Evolutionary conservation across 2,113 vertebrate genomes (phyloP).

Genomic region (Ceyx cyanopectus): DNA sequence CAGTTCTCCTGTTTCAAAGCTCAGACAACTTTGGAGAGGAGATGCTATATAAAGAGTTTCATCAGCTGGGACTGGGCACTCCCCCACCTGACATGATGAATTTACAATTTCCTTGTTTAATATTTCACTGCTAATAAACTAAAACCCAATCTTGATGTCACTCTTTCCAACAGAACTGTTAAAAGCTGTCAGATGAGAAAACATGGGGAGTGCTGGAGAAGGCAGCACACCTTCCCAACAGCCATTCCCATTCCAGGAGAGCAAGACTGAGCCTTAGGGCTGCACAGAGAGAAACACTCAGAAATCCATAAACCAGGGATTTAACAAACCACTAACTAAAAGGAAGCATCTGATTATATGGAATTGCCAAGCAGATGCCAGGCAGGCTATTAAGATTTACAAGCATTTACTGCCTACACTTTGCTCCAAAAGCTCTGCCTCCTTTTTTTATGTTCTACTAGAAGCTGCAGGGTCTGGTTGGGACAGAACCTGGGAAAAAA

Average conservation of each 20-base stretch:
- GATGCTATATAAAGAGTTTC: background rate
- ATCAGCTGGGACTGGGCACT: background rate
- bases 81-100: background rate
- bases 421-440: background rate
- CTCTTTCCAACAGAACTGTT: background rate
- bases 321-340: conserved; percentile 62
- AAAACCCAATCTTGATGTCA: background rate
- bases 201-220: background rate
- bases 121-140: background rate
- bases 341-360: conserved; percentile 51
- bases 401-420: background rate
- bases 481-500: background rate
- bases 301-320: conserved; percentile 58
- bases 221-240: background rate
- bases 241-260: conserved; percentile 7
- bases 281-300: conserved; percentile 1
- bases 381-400: conserved; percentile 44
- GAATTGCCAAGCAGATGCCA: conserved; percentile 47
- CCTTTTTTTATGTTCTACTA: background rate
- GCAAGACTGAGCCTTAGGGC: background rate
- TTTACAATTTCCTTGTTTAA: background rate
- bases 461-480: background rate
- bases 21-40: background rate
- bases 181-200: conserved; percentile 1
- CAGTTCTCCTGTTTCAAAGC: background rate